Conservation (phyloP, 2,113 vertebrate species). For the Callaeas wilsoni region DNA sequence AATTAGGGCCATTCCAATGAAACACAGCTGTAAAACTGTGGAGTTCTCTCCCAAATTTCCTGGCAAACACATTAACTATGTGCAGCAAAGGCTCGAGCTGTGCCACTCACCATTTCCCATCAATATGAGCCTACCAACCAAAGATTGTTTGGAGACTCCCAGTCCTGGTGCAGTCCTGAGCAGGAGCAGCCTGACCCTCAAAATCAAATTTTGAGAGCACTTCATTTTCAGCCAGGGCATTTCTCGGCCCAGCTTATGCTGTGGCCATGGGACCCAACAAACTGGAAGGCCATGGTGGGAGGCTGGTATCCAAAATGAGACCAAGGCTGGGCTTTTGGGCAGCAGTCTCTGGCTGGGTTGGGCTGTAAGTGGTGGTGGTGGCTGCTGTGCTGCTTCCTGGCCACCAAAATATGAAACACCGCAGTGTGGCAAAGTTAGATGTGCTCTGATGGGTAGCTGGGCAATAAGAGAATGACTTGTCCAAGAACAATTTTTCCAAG, state of each 20-base stretch:
- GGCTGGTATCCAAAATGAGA: neutral
- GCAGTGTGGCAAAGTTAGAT: neutral
- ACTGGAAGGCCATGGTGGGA: rapidly evolving
- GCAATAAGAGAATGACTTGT: neutral
- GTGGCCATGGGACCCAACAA: rapidly evolving
- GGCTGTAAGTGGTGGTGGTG: neutral
- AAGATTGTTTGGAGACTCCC: neutral
- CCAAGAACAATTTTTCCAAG: neutral
- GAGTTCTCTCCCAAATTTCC: neutral
- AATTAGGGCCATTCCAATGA: neutral
- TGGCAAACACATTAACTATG: neutral
- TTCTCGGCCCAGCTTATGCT: neutral
- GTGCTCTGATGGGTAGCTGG: neutral
- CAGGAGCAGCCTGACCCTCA: neutral
- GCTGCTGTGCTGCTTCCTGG: neutral
- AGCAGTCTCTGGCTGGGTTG: neutral
- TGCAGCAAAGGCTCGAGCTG: neutral
- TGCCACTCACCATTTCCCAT: neutral
- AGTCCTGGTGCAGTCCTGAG: neutral
- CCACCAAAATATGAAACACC: neutral
- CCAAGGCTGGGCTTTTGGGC: neutral
- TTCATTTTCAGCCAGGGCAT: neutral
- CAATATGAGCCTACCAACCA: neutral
- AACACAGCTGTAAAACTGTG: neutral
- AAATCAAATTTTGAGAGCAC: neutral